Evolutionary conservation across 2,888 invertebrate species (phyloP), one percentile per base, ranked within the genome.

Genomic region (Leptopterna dolabrata): DNA sequence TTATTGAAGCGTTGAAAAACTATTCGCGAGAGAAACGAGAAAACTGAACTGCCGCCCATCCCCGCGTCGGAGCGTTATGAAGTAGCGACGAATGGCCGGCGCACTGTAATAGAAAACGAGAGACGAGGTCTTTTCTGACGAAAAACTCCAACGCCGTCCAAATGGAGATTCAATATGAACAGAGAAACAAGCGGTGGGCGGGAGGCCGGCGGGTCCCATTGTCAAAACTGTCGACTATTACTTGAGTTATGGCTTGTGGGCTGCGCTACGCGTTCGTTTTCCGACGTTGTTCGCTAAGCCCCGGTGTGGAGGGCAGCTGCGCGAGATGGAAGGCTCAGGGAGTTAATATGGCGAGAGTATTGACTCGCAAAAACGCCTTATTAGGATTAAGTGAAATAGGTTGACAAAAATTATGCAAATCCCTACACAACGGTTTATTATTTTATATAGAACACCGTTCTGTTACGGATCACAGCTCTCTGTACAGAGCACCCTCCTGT

Each of bases 111-210:
- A 63, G 63, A 24, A 63, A 63, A 63, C 24, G 63, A 6, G 63
- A 63, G 63, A 36, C 36, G 36, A 27, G 63, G 63, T 73, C 73
- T 36, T 73, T 36, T 36, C 73, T 73, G 36, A 73, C 36, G 11
- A 13, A 30, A 14, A 19, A 73, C 36, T 29, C 30, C 41, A 36
- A 16, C 36, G 41, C 30, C 36, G n/a, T n/a, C 73, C 73, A 73
- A 73, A 73, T 73, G 73, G 73, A 36, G 73, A n/a, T 73, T 73
- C 73, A 73, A 73, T 73, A 73, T 73, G 36, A 73, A 63, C 63
- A 63, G 63, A 63, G 4, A 24, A 63, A 63, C 24, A 24, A 24
- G 24, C 24, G 63, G 36, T 73, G 73, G 30, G 73, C 30, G 41
- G 73, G 19, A 7, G 70, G 73, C 73, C 19, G 0, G 30, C 7